A percentile compares a stretch with the other conserved stretches of the same genome.
These are phyloP conservation scores for Hepsetus odoe DNA, from an alignment of 2,113 vertebrate genomes.

Conservation along the genomic window DNA sequence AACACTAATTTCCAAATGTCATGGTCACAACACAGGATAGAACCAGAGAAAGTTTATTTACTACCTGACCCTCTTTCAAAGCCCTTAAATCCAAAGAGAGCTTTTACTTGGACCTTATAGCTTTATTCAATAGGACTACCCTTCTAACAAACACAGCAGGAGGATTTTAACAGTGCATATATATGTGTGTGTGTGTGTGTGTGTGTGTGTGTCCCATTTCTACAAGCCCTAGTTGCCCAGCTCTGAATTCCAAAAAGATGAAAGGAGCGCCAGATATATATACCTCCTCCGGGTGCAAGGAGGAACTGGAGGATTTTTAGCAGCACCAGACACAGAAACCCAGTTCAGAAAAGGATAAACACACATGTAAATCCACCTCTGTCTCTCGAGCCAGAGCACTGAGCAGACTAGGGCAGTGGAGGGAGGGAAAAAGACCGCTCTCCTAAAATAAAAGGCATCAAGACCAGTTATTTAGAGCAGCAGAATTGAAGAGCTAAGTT, in stretches of 20 bases:
- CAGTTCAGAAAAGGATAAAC: conserved; percentile 31
- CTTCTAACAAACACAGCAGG: conserved; percentile 19
- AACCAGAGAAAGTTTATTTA: conserved; percentile 12
- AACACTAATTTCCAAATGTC: too few relatives aligned
- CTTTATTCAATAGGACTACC: neutral
- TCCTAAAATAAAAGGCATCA: neutral
- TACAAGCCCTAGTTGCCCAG: conserved; percentile 6
- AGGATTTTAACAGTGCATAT: neutral
- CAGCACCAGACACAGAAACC: conserved; percentile 45
- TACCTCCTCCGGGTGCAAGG: conserved; percentile 17
- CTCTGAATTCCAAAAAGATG: conserved; percentile 21
- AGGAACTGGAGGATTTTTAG: conserved; percentile 28
- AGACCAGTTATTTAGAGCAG: neutral
- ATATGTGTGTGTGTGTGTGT: neutral
- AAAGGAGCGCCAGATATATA: conserved; percentile 28
- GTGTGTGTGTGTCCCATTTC: neutral
- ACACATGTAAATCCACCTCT: conserved; percentile 10
- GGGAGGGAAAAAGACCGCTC: neutral
- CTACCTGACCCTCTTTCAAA: conserved; percentile 13
- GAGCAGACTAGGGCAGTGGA: neutral
- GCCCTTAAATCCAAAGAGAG: neutral
- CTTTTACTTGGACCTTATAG: conserved; percentile 10
- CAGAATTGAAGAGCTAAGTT: neutral
- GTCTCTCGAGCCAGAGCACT: conserved; percentile 6
- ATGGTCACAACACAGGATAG: neutral